A percentile compares a stretch with the other conserved stretches of the same genome.
Conservation (phyloP, 1,140 invertebrate genomes). For the Anoplophora glabripennis region DNA sequence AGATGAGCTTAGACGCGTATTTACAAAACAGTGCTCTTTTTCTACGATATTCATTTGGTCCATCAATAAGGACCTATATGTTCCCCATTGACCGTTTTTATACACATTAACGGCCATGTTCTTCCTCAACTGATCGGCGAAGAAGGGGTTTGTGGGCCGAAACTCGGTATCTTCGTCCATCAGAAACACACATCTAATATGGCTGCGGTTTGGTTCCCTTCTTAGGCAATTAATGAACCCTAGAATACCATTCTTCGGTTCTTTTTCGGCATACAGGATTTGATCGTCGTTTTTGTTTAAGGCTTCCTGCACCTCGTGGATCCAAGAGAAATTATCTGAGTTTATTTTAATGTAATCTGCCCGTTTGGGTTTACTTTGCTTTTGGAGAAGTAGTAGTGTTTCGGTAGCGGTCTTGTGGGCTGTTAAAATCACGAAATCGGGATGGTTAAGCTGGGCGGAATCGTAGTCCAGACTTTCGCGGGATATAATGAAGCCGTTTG, state of each 20-base stretch:
- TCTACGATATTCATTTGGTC: slow-evolving; percentile 44
- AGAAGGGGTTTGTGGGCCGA: slow-evolving; percentile 60
- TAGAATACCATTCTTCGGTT: slow-evolving; percentile 69
- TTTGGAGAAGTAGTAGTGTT: slow-evolving; percentile 47
- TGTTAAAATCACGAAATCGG: slow-evolving; percentile 48
- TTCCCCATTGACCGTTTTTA: slow-evolving; percentile 62
- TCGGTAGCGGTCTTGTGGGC: slow-evolving; percentile 49
- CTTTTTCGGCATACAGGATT: slow-evolving; percentile 59
- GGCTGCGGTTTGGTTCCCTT: slow-evolving; percentile 65
- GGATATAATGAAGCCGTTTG: slow-evolving; percentile 54
- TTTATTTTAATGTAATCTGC: slow-evolving; percentile 6
- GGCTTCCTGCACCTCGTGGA: slow-evolving; percentile 54
- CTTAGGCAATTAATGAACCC: slow-evolving; percentile 73
- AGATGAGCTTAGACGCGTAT: slow-evolving; percentile 82
- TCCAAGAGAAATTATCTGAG: slow-evolving; percentile 51
- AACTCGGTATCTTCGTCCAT: slow-evolving; percentile 66
- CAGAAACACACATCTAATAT: slow-evolving; percentile 62
- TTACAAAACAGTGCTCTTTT: slow-evolving; percentile 71
- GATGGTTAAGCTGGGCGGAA: slow-evolving; percentile 11
- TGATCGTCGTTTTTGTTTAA: slow-evolving; percentile 55
- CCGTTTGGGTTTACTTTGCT: slow-evolving; percentile 22
- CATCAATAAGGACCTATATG: slow-evolving; percentile 49
- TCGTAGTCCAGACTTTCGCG: slow-evolving; percentile 47
- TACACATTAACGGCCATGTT: slow-evolving; percentile 69
- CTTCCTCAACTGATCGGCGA: slow-evolving; percentile 55